phyloP scores from a whole-genome alignment of 2,113 vertebrate genomes.

The Heterotis niloticus region DNA sequence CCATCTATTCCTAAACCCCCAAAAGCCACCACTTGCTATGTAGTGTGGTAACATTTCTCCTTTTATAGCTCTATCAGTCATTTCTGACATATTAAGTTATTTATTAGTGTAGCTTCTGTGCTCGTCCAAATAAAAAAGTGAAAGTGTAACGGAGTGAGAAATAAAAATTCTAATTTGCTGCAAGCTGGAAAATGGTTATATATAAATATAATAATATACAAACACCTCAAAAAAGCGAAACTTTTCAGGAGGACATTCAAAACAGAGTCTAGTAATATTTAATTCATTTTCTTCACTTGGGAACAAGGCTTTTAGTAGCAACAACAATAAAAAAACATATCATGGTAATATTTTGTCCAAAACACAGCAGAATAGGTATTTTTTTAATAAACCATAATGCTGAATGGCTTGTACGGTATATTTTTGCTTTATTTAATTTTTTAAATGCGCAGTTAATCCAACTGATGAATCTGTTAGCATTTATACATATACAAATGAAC shows the following conservation, averaged over 20 bases:
- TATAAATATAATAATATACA: conserved; percentile 64
- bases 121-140: too few species aligned
- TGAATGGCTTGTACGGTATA: conserved; percentile 37
- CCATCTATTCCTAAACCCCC: background rate
- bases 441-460: background rate
- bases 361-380: too few species aligned
- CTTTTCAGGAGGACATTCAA: conserved; percentile 66
- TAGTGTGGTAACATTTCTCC: too few species aligned
- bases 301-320: conserved; percentile 65
- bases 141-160: conserved; percentile 24
- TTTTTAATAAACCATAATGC: conserved; percentile 34
- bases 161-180: conserved; percentile 57
- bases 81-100: too few species aligned
- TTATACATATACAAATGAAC: too few species aligned
- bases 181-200: conserved; percentile 61
- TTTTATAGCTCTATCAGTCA: too few species aligned
- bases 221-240: conserved; percentile 49
- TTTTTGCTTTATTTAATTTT: background rate
- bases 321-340: conserved; percentile 48
- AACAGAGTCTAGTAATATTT: conserved; percentile 71
- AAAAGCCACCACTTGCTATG: background rate
- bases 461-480: background rate
- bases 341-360: too few species aligned
- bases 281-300: conserved; percentile 65
- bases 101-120: too few species aligned